Evolutionary conservation across 2,888 invertebrate species (phyloP).

Genomic region (Malthinus seriepunctatus): DNA sequence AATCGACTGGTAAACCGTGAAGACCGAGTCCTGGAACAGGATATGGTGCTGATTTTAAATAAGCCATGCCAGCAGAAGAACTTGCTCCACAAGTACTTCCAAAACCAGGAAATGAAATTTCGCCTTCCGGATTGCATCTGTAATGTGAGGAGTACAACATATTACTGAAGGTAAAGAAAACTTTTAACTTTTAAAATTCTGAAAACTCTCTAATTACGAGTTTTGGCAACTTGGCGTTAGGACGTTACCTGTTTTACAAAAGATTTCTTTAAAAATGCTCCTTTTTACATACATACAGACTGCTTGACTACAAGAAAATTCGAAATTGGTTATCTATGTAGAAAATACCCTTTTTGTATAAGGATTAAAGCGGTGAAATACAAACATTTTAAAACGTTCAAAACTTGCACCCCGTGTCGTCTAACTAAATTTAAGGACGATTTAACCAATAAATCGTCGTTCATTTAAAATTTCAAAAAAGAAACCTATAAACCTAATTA

Average conservation of each 20-base stretch:
- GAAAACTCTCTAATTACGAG: too few relatives aligned
- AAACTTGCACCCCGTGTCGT: conserved; percentile 22
- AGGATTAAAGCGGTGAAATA: conserved; percentile 35
- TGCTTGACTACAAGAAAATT: conserved; percentile 31
- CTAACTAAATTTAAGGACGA: conserved; percentile 31
- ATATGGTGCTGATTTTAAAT: conserved; percentile 64
- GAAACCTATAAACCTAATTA: background rate
- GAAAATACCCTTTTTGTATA: conserved; percentile 45
- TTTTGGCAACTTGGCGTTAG: background rate
- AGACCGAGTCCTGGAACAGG: conserved; percentile 60
- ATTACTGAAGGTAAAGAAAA: background rate
- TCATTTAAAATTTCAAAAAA: conserved; percentile 8
- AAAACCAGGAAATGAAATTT: conserved; percentile 63
- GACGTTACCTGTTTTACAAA: too few relatives aligned
- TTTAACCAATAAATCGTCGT: conserved; percentile 32
- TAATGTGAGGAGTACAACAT: conserved; percentile 23
- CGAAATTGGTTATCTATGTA: conserved; percentile 44
- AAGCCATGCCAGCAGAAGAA: conserved; percentile 59
- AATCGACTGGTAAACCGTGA: conserved; percentile 64
- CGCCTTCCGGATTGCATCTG: conserved; percentile 63
- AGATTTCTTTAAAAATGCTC: too few relatives aligned
- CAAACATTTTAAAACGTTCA: conserved; percentile 33
- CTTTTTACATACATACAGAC: conserved; percentile 27
- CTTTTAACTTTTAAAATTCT: background rate
- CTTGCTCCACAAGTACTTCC: conserved; percentile 60